phyloP scores from a whole-genome alignment of 1,140 invertebrate genomes.

The Panagrolaimus sp. region DNA sequence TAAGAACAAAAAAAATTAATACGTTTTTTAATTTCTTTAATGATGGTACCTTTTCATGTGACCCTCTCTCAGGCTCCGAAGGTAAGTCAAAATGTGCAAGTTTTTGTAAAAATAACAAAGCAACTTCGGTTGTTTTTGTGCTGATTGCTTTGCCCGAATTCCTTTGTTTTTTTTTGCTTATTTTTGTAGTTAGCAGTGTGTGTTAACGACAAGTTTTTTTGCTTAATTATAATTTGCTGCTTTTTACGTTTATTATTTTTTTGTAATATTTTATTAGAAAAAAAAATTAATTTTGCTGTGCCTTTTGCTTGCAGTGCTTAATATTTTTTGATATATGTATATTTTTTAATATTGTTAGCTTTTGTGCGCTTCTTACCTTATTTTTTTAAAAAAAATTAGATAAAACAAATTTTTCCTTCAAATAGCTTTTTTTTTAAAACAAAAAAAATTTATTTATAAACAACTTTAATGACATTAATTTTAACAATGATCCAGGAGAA shows the following conservation, averaged over 20 bases:
- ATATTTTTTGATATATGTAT: too few relatives aligned
- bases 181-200: too few relatives aligned
- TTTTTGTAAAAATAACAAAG: neutral
- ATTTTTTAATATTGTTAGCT: too few relatives aligned
- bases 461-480: neutral
- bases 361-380: too few relatives aligned
- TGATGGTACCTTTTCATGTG: slow-evolving; percentile 12
- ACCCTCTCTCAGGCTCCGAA: slow-evolving; percentile 20
- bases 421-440: too few relatives aligned
- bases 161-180: neutral
- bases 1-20: too few relatives aligned
- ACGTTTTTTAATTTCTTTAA: neutral
- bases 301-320: too few relatives aligned
- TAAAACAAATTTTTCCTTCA: too few relatives aligned
- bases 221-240: slow-evolving; percentile 15
- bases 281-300: too few relatives aligned
- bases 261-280: slow-evolving; percentile 19
- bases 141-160: slow-evolving; percentile 16
- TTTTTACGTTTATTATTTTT: slow-evolving; percentile 1
- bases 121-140: neutral
- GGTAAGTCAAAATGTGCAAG: slow-evolving; percentile 18
- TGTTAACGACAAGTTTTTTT: slow-evolving; percentile 11
- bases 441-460: neutral
- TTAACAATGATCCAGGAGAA: neutral
- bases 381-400: too few relatives aligned